These are phyloP conservation scores for Tauraco hartlaubi DNA, from an alignment of 2,797 vertebrate species.

Conservation along the genomic window DNA sequence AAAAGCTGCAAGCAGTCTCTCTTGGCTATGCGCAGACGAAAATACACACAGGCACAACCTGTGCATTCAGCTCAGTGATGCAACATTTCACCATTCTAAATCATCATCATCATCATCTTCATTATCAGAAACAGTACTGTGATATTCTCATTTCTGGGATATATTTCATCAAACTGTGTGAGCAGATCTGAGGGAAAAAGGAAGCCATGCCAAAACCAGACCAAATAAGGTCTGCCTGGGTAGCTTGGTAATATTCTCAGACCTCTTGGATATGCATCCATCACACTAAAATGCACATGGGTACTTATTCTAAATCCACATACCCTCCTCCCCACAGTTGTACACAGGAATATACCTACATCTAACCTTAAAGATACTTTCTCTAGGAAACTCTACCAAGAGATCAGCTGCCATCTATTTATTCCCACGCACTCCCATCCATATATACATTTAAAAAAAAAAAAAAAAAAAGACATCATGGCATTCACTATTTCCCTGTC, in stretches of 20 bases:
- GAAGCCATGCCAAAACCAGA: neutral
- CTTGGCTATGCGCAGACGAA: neutral
- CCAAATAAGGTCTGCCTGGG: accelerated
- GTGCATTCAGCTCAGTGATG: neutral
- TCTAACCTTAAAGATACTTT: neutral
- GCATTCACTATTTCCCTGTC: neutral
- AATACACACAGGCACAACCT: neutral
- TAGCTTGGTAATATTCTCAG: neutral
- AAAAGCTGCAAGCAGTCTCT: neutral
- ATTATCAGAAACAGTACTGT: neutral
- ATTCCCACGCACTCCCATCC: neutral
- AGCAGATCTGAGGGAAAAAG: neutral
- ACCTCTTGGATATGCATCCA: neutral
- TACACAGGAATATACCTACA: neutral
- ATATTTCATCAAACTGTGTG: neutral
- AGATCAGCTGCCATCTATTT: neutral
- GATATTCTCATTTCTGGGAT: neutral
- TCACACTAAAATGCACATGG: neutral
- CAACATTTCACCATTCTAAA: neutral
- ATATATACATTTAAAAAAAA: neutral
- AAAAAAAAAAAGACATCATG: neutral
- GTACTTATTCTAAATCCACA: neutral
- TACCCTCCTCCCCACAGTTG: neutral
- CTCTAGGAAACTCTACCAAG: neutral
- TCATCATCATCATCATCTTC: neutral